Percentiles rank a stretch among this genome's conserved stretches.
These are phyloP conservation scores for Heliconius aoede DNA, from an alignment of 2,888 invertebrate species.

Conservation along the genomic window DNA sequence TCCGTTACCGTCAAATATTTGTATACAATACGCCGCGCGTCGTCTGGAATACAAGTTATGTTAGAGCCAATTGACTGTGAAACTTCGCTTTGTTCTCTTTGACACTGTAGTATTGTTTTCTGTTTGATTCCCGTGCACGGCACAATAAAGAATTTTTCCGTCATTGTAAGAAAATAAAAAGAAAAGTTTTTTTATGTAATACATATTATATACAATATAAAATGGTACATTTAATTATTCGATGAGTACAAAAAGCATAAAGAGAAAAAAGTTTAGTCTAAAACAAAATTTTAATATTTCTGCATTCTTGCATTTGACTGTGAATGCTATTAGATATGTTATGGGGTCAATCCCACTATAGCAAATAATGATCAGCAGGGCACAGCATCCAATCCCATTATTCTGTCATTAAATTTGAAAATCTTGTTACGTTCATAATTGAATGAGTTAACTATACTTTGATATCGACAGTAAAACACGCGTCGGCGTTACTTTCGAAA, in stretches of 20 bases:
- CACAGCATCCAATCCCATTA: conserved; percentile 11
- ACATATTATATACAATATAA: too few relatives aligned
- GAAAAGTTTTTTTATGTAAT: too few relatives aligned
- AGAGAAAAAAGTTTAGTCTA: too few relatives aligned
- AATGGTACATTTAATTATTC: too few relatives aligned
- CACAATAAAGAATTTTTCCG: not conserved
- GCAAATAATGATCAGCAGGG: too few relatives aligned
- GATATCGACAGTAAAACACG: conserved; percentile 26
- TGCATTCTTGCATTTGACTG: too few relatives aligned
- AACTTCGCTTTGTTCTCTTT: not conserved
- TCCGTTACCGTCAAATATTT: conserved; percentile 16
- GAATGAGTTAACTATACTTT: conserved; percentile 31
- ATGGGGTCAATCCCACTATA: too few relatives aligned
- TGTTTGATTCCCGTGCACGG: conserved; percentile 8
- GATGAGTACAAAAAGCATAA: too few relatives aligned
- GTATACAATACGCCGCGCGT: conserved; percentile 6
- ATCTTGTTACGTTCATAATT: conserved; percentile 31
- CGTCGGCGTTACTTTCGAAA: conserved; percentile 14
- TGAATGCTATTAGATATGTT: too few relatives aligned
- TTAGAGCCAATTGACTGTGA: conserved; percentile 1
- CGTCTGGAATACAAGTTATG: not conserved
- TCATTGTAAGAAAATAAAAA: not conserved
- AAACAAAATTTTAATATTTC: too few relatives aligned
- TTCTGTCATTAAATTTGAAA: conserved; percentile 5
- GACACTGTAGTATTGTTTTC: not conserved